phyloP scores from a whole-genome alignment of 2,888 invertebrate species.

The Smittia sp. region DNA sequence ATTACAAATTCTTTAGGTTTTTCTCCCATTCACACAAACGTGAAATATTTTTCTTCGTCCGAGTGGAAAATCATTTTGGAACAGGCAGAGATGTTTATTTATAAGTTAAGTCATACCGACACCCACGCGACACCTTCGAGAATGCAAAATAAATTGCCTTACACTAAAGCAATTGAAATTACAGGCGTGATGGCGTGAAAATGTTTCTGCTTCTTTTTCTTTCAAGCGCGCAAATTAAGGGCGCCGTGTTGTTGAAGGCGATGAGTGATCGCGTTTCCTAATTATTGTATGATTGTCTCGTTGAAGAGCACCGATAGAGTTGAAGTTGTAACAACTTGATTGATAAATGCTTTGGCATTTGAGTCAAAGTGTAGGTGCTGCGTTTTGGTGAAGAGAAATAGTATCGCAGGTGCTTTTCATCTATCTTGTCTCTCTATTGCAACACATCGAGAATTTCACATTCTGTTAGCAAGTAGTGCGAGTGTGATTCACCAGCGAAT shows the following conservation, averaged over 20 bases:
- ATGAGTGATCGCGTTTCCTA: not conserved
- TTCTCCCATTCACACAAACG: constrained; percentile 8
- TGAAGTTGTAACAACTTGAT: no score
- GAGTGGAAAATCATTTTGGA: constrained; percentile 17
- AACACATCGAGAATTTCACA: no score
- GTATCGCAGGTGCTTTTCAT: no score
- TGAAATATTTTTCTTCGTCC: not conserved
- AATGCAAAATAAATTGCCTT: constrained; percentile 37
- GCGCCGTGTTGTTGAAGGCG: not conserved
- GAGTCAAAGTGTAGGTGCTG: no score
- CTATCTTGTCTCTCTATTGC: no score
- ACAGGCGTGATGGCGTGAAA: not conserved
- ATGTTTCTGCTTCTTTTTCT: constrained; percentile 3
- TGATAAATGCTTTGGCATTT: no score
- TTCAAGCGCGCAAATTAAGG: constrained; percentile 1
- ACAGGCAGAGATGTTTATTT: constrained; percentile 31
- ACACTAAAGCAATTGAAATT: constrained; percentile 10
- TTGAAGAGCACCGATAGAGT: no score
- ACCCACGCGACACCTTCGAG: constrained; percentile 36
- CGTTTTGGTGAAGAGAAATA: no score
- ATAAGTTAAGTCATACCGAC: constrained; percentile 38
- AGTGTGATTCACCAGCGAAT: no score
- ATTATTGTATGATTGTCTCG: not conserved
- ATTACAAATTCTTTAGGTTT: constrained; percentile 5
- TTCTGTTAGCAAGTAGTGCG: no score